Evolutionary conservation across 1,140 invertebrate genomes (phyloP).

Genomic region (Heliconius himera): DNA sequence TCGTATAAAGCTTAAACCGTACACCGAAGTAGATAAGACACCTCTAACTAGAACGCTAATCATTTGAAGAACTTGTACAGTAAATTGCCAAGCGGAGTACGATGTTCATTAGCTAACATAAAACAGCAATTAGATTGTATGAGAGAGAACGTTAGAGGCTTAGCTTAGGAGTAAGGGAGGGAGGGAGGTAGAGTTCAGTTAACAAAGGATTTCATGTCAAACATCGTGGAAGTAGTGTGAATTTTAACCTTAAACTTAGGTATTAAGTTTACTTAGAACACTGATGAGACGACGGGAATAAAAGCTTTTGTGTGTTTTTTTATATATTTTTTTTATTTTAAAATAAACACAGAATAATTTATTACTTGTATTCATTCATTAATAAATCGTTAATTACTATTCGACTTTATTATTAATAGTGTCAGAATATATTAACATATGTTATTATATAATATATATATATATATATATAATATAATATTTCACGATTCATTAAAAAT

Average conservation of each 20-base stretch:
- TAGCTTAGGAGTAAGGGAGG: slow-evolving; percentile 43
- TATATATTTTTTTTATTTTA: neutral
- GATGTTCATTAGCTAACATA: slow-evolving; percentile 69
- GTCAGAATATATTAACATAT: slow-evolving; percentile 1
- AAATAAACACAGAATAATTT: neutral
- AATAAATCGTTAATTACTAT: neutral
- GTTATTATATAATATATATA: neutral
- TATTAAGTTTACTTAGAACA: slow-evolving; percentile 29
- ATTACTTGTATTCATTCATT: neutral
- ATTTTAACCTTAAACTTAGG: slow-evolving; percentile 82
- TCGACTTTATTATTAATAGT: neutral
- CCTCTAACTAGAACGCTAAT: slow-evolving; percentile 47
- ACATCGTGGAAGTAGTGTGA: slow-evolving; percentile 61
- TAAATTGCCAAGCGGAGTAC: slow-evolving; percentile 57
- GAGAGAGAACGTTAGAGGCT: slow-evolving; percentile 42
- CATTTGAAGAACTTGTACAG: slow-evolving; percentile 50
- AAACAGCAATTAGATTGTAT: slow-evolving; percentile 66
- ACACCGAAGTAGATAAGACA: slow-evolving; percentile 34
- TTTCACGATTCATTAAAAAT: neutral
- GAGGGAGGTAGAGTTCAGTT: slow-evolving; percentile 47
- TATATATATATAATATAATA: neutral
- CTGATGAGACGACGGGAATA: neutral
- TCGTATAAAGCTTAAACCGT: slow-evolving; percentile 10
- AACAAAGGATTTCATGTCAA: slow-evolving; percentile 59
- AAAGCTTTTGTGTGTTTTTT: neutral